A percentile compares a stretch with the other conserved stretches of the same genome.
Evolutionary conservation across 2,113 vertebrate genomes (phyloP).

Genomic region (Melospiza melodia): DNA sequence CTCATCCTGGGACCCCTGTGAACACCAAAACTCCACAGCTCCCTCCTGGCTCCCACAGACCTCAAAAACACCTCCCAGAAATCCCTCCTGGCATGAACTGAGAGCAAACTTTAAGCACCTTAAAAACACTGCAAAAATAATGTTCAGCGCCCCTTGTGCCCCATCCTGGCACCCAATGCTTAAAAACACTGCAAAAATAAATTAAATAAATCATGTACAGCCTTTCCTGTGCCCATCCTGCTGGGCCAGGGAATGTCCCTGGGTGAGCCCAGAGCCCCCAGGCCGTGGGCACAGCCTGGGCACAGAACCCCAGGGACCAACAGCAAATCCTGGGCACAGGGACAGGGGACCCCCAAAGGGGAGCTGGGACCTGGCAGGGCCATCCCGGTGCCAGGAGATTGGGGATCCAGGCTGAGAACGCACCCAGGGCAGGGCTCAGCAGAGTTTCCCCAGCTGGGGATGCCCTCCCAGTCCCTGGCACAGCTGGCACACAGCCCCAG

Average conservation of each 20-base stretch:
- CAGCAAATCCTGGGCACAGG: accelerated
- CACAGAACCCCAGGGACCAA: accelerated
- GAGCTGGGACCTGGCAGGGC: background rate
- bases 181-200: accelerated
- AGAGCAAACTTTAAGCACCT: too few species aligned
- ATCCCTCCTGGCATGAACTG: background rate
- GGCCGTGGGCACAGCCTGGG: background rate
- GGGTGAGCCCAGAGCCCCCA: background rate
- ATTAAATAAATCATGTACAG: too few species aligned
- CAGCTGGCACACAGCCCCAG: background rate
- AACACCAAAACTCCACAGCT: background rate
- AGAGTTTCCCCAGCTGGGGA: too few species aligned
- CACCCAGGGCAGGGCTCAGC: background rate
- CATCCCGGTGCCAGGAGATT: background rate
- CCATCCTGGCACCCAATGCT: too few species aligned
- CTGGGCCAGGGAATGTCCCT: background rate
- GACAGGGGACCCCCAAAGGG: accelerated
- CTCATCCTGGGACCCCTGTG: too few species aligned
- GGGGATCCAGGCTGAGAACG: background rate
- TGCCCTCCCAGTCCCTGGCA: background rate
- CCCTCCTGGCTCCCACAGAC: background rate
- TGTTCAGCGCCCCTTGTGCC: too few species aligned
- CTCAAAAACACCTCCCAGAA: background rate
- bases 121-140: too few species aligned
- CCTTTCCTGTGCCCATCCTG: background rate